These are phyloP conservation scores for Steinernema khuongi DNA, from an alignment of 1,140 invertebrate genomes.

Conservation along the genomic window DNA sequence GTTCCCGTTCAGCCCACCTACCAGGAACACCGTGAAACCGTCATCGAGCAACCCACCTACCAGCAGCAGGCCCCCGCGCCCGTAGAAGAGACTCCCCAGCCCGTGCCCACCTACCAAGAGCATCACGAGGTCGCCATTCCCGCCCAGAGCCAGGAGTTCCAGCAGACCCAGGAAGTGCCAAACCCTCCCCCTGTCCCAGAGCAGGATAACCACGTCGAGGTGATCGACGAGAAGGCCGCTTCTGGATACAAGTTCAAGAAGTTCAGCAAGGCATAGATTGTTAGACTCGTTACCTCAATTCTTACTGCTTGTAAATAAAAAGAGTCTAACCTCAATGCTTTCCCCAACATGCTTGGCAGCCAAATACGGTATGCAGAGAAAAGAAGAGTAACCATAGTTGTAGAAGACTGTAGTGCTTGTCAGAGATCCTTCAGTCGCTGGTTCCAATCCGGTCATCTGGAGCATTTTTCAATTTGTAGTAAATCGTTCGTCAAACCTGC, in stretches of 20 bases:
- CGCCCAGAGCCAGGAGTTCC: background rate
- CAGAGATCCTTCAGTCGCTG: slow-evolving; percentile 6
- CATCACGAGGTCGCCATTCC: background rate
- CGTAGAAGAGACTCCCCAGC: background rate
- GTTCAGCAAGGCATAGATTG: background rate
- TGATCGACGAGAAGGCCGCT: background rate
- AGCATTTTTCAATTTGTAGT: background rate
- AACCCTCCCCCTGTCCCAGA: background rate
- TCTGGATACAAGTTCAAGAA: slow-evolving; percentile 12
- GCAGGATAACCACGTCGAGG: background rate
- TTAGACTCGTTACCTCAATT: background rate
- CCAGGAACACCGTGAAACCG: background rate
- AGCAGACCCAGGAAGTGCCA: no score
- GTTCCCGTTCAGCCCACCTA: background rate
- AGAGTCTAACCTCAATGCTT: no score
- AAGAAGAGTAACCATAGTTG: slow-evolving; percentile 34
- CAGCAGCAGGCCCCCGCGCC: background rate
- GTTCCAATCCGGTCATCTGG: background rate
- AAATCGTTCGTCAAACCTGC: no score
- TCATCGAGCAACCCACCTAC: background rate
- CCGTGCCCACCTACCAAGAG: background rate
- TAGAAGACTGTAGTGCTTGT: slow-evolving; percentile 45
- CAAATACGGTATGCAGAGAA: no score
- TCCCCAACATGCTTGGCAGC: no score
- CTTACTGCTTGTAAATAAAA: slow-evolving; percentile 6